These are phyloP conservation scores for Agriotes lineatus DNA, from an alignment of 2,888 invertebrate genomes.

Conservation along the genomic window DNA sequence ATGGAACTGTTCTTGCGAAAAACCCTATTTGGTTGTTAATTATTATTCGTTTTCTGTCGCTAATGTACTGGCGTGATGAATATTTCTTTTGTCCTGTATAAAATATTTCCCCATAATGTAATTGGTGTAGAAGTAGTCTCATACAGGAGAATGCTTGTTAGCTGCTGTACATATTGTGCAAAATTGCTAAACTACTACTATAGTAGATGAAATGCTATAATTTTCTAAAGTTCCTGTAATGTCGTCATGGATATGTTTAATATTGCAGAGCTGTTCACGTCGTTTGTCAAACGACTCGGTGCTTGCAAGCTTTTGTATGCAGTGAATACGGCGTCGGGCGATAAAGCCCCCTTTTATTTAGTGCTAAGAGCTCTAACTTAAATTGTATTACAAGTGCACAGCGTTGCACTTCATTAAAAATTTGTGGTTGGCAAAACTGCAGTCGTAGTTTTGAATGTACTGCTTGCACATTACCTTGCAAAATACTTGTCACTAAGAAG, in stretches of 20 bases:
- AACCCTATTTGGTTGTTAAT: no score
- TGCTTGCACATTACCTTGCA: background rate
- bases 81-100: no score
- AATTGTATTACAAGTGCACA: constrained; percentile 11
- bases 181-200: no score
- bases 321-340: constrained; percentile 20
- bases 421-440: background rate
- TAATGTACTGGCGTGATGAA: no score
- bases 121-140: no score
- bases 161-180: no score
- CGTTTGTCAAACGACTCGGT: constrained; percentile 31
- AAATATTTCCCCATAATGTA: no score
- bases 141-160: no score
- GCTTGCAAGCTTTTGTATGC: constrained; percentile 31
- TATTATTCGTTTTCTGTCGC: no score
- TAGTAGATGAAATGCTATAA: constrained; percentile 1
- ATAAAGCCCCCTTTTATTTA: constrained; percentile 27
- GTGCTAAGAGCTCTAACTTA: background rate
- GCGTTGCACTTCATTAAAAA: constrained; percentile 2
- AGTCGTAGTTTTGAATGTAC: background rate
- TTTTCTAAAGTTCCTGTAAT: constrained; percentile 14
- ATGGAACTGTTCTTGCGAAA: no score
- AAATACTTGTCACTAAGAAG: no score
- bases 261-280: constrained; percentile 25
- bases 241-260: constrained; percentile 19